These are phyloP conservation scores for Trematomus bernacchii DNA, from an alignment of 2,797 vertebrate genomes.

Conservation along the genomic window DNA sequence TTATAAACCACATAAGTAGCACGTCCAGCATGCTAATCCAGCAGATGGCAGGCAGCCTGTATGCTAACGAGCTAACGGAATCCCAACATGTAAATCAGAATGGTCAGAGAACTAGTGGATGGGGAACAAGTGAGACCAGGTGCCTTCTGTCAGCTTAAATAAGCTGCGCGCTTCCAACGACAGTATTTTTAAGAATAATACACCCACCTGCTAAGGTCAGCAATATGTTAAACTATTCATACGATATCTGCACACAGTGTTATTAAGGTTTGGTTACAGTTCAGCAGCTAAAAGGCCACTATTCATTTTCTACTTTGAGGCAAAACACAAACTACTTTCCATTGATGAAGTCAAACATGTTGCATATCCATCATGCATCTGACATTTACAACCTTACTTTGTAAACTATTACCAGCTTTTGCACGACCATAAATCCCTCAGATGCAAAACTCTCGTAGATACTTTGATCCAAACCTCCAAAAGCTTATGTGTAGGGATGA, in stretches of 20 bases:
- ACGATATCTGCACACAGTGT: not conserved
- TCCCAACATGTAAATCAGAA: conserved; percentile 26
- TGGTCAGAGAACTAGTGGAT: not conserved
- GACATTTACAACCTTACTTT: not conserved
- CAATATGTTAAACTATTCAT: not conserved
- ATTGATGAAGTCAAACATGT: not conserved
- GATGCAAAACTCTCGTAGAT: not conserved
- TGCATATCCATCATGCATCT: not conserved
- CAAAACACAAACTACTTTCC: not conserved
- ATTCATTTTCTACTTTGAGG: not conserved
- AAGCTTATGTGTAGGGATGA: not conserved
- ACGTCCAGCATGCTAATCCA: conserved; percentile 2
- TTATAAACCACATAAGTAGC: conserved; percentile 13
- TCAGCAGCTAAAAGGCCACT: not conserved
- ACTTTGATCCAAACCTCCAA: not conserved
- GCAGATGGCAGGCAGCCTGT: conserved; percentile 24
- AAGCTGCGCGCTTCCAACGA: not conserved
- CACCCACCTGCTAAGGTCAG: too few species aligned
- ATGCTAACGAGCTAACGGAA: not conserved
- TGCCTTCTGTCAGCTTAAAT: conserved; percentile 22
- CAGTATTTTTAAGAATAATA: too few species aligned
- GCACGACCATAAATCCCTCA: not conserved
- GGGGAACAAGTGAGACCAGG: conserved; percentile 38
- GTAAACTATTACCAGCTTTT: not conserved
- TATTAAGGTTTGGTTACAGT: not conserved